Evolutionary conservation across 30 jellyfish, hydroid and myxozoan species (phyloP).

Genomic region (Pseudorhiza aurosa): DNA sequence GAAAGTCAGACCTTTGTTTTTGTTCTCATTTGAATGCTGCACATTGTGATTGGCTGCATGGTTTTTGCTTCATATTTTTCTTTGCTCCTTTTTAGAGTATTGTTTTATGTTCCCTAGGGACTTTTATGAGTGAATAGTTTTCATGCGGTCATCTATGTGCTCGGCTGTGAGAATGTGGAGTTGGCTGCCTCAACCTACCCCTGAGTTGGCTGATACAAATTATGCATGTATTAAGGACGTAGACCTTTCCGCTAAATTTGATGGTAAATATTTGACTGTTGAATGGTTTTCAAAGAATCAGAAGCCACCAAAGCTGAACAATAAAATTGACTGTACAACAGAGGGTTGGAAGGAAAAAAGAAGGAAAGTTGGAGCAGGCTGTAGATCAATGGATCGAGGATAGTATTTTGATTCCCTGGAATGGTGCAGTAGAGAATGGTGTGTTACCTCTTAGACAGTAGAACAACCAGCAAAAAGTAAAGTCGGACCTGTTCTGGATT

Average conservation of each 20-base stretch:
- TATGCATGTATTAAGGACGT: background rate
- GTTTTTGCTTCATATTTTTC: too few species aligned
- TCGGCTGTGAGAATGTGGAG: too few species aligned
- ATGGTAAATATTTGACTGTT: conserved; percentile 24
- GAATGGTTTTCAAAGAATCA: conserved; percentile 15
- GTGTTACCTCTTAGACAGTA: conserved; percentile 31
- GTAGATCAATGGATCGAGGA: conserved; percentile 11
- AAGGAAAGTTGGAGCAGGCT: conserved; percentile 6
- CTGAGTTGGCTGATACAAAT: background rate
- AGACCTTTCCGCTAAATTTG: conserved; percentile 4
- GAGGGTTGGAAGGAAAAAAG: background rate
- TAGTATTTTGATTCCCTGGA: conserved; percentile 15
- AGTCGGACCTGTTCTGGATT: conserved; percentile 53
- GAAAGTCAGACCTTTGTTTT: too few species aligned
- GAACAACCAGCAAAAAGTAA: conserved; percentile 17
- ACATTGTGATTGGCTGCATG: too few species aligned
- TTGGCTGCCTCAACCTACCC: background rate
- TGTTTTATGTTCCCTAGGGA: too few species aligned
- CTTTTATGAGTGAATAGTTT: too few species aligned
- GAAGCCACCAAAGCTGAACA: background rate
- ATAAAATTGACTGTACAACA: background rate
- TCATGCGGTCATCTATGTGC: too few species aligned
- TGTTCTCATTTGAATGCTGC: too few species aligned
- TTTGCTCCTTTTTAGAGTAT: too few species aligned
- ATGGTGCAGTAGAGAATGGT: conserved; percentile 11